phyloP scores from a whole-genome alignment of 2,797 vertebrate species.

The Falco biarmicus region DNA sequence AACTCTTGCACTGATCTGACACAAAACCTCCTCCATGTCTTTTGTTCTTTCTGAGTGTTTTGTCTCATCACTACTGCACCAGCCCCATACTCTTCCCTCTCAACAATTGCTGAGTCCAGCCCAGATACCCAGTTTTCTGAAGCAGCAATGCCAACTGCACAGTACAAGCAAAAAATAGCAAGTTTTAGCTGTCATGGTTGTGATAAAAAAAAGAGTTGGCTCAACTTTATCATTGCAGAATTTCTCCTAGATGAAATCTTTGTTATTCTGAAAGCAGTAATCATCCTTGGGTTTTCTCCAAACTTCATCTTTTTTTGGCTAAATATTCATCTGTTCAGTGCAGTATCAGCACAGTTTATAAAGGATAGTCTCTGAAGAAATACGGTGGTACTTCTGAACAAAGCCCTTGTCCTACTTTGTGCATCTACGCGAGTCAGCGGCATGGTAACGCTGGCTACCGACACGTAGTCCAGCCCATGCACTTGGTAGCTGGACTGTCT shows the following conservation, averaged over 20 bases:
- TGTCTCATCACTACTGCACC: not conserved
- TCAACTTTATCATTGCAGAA: not conserved
- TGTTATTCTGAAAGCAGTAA: not conserved
- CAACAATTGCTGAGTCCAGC: not conserved
- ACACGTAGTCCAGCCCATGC: not conserved
- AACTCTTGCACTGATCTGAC: not conserved
- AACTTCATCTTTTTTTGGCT: not conserved
- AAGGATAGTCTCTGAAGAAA: not conserved
- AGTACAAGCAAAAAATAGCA: not conserved
- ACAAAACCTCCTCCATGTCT: not conserved
- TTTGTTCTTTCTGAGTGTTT: not conserved
- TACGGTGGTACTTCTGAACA: not conserved
- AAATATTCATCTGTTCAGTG: not conserved
- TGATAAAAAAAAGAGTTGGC: not conserved
- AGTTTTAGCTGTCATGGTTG: not conserved
- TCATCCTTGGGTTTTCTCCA: slow-evolving; percentile 4
- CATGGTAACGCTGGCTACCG: not conserved
- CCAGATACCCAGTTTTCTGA: not conserved
- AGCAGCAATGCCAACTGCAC: not conserved
- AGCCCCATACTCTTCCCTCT: not conserved
- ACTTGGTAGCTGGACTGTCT: not conserved
- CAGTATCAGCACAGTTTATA: not conserved
- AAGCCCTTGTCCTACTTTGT: not conserved
- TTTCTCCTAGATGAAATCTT: not conserved
- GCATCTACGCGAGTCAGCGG: not conserved